Conservation (phyloP, 2,888 invertebrate genomes). For the Gandaritis pyraliata region DNA sequence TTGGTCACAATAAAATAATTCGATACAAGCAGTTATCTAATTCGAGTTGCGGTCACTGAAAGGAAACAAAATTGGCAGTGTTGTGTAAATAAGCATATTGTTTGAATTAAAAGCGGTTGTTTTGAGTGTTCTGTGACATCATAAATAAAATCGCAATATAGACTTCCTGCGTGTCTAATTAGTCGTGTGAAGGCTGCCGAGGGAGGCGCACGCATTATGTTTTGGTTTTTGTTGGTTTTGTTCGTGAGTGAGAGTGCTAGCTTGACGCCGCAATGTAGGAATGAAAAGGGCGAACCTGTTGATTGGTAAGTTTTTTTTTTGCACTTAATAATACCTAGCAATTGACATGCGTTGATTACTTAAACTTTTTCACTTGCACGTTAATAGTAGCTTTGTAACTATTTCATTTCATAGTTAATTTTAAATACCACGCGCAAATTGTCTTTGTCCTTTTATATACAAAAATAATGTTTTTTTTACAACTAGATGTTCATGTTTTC, state of each 20-base stretch:
- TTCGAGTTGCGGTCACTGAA: constrained; percentile 30
- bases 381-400: too few species aligned
- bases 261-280: constrained; percentile 78
- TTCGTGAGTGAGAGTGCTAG: constrained; percentile 55
- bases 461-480: too few species aligned
- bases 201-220: constrained; percentile 60
- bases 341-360: not conserved
- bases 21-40: constrained; percentile 12
- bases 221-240: constrained; percentile 53
- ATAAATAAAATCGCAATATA: constrained; percentile 55
- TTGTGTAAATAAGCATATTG: constrained; percentile 67
- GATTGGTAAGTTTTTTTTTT: constrained; percentile 86
- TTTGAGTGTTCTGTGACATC: constrained; percentile 60
- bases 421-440: too few species aligned
- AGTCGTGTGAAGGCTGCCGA: constrained; percentile 53
- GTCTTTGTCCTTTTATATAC: too few species aligned
- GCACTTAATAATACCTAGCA: constrained; percentile 1
- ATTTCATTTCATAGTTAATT: too few species aligned
- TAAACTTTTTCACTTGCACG: too few species aligned
- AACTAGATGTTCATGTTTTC: too few species aligned
- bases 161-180: constrained; percentile 67
- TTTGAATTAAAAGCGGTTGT: constrained; percentile 58
- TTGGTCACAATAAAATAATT: constrained; percentile 30
- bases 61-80: constrained; percentile 55
- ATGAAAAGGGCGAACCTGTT: constrained; percentile 86